These are phyloP conservation scores for Betta splendens DNA, from an alignment of 2,797 vertebrate species.

Conservation along the genomic window DNA sequence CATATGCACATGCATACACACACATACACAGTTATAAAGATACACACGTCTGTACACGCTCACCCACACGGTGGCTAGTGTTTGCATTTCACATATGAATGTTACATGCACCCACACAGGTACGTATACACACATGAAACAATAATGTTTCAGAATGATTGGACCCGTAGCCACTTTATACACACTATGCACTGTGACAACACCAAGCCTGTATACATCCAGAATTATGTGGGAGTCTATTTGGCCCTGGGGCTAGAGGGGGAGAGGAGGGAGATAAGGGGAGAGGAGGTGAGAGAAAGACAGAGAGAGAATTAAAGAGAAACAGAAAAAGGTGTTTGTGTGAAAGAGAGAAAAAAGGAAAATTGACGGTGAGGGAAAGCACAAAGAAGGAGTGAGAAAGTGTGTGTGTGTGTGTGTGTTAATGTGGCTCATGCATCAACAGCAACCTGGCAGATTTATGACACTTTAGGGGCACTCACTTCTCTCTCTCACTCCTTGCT, in stretches of 20 bases:
- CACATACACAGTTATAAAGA: conserved; percentile 27
- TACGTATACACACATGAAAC: conserved; percentile 34
- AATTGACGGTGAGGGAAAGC: conserved; percentile 60
- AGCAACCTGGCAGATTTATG: conserved; percentile 95
- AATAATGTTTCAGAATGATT: conserved; percentile 53
- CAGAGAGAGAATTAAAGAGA: conserved; percentile 46
- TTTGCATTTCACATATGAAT: conserved; percentile 44
- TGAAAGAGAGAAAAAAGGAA: conserved; percentile 61
- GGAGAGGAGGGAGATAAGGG: conserved; percentile 15
- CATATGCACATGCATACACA: conserved; percentile 64
- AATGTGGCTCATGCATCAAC: conserved; percentile 97
- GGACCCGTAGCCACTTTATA: conserved; percentile 70
- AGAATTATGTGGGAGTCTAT: conserved; percentile 78
- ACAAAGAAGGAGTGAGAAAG: conserved; percentile 51
- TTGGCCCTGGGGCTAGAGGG: conserved; percentile 71
- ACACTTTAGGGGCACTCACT: conserved; percentile 96
- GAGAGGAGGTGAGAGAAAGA: conserved; percentile 22
- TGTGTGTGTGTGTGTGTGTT: conserved; percentile 74
- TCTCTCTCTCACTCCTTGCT: conserved; percentile 85
- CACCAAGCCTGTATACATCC: conserved; percentile 69
- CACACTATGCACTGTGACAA: conserved; percentile 67
- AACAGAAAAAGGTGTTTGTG: conserved; percentile 60
- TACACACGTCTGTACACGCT: conserved; percentile 4
- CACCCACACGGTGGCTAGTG: conserved; percentile 37
- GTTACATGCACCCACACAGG: conserved; percentile 21